Conservation (phyloP, 2,113 vertebrate genomes). For the Chitala chitala region DNA sequence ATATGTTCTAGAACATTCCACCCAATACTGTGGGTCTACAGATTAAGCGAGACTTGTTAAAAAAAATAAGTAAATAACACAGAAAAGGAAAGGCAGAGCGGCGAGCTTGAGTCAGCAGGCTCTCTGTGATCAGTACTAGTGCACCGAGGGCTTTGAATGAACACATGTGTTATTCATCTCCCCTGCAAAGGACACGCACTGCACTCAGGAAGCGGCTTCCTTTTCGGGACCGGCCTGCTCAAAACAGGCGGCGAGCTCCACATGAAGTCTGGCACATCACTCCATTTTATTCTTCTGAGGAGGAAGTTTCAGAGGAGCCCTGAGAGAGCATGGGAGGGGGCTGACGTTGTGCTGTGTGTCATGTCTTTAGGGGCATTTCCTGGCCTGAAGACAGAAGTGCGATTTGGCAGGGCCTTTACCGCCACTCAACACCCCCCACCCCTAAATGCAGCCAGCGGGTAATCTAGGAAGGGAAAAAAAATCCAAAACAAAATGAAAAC, state of each 20-base stretch:
- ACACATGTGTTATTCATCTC: slow-evolving; percentile 14
- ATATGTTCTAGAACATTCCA: too few relatives aligned
- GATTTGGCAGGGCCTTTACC: neutral
- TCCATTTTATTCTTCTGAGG: too few relatives aligned
- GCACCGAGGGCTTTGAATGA: neutral
- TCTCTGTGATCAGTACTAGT: neutral
- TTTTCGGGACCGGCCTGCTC: neutral
- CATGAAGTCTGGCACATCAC: neutral
- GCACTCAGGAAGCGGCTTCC: slow-evolving; percentile 21
- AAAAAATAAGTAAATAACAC: too few relatives aligned
- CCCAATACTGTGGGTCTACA: too few relatives aligned
- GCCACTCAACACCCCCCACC: too few relatives aligned
- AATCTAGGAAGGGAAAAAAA: too few relatives aligned
- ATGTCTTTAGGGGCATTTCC: neutral
- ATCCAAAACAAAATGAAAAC: too few relatives aligned
- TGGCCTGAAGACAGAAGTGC: neutral
- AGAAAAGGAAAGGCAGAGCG: neutral
- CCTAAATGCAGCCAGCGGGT: too few relatives aligned
- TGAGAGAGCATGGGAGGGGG: neutral
- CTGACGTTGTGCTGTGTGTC: neutral
- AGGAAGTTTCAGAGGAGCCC: neutral
- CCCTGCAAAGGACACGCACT: neutral
- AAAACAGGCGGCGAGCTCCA: neutral
- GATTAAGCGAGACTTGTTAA: neutral
- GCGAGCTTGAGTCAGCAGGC: neutral